Base-by-base conservation (phyloP, 2,888 invertebrate species). In the Andrena flavipes region DNA sequence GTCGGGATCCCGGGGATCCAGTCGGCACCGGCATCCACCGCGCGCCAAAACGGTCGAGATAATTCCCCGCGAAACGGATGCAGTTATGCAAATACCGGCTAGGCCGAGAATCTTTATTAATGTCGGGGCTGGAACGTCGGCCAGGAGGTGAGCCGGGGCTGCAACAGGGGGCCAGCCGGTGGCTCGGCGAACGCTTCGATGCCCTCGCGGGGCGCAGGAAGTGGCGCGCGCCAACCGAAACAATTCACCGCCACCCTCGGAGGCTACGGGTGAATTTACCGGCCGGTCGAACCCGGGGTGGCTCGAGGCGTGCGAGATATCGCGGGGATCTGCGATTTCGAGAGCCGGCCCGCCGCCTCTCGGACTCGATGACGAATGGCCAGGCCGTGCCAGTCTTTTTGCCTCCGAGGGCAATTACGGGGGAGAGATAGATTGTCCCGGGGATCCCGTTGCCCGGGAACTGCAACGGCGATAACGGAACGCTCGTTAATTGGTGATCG, bases 161-260 rank as follows among this genome's bases (percentile, higher is more conserved):
- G 76, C 75, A 74, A 71, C 80, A 76, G 78, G 73, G 76, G 29
- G 56, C 20, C 26, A 30, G 29, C 6, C 23, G 20, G 35, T 10
- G n/a, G 54, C 33, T 26, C 8, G 76, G 63, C 62, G 68, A 67
- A 71, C 62, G 60, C 63, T 62, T 48, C 77, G 65, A 75, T 75
- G 70, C 48, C 59, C 29, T 71, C 56, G 84, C 80, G 95, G 95
- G 69, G 90, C 87, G 77, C 84, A 82, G 62, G 84, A 76, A 84
- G 73, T 35, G 79, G 74, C 63, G 20, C 63, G 64, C 77, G 75
- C 60, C 86, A 42, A 49, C 60, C 59, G 63, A 82, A 82, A 82
- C 82, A 83, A 82, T 82, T 82, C 72, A 63, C 49, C 64, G 48
- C 7, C 42, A 16, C 42, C 42, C 42, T 42, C 4, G 42, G 42